Base-by-base conservation (phyloP, 1,140 invertebrate species). In the Drosophila sechellia region DNA sequence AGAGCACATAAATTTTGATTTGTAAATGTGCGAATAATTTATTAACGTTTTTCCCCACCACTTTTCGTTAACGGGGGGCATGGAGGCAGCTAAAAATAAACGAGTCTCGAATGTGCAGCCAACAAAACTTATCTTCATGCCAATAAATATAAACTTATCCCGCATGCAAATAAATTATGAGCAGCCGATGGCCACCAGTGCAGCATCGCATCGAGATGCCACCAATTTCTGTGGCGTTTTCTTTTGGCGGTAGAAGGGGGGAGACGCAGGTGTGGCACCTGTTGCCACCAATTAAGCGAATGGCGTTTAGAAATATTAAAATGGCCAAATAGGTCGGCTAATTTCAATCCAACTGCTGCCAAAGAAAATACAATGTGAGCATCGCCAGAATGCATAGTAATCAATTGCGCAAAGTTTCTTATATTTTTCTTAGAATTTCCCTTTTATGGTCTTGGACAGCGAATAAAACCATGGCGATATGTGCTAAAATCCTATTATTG, bases 271-370 rank as follows among this genome's bases (percentile, higher is more conserved):
- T 34, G 27, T 13, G 22, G 57, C 80, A 85, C 81, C 80, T 84
- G 80, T 84, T 84, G 76, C 71, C 54, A 74, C 63, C 77, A 86
- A 84, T 85, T 72, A 71, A n/a, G 49, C 50, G n/a, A 53, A 54
- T 54, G 37, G 37, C 65, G 40, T 43, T 48, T 25, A 45, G 27
- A 55, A 72, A 50, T 50, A 68, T 55, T 61, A 12, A 68, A 35
- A 68, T 43, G 31, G 22, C 56, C 39, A 40, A 54, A 52, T 40
- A 65, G 59, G 71, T 70, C 27, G 22, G 13, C 27, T 58, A 34
- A 60, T 64, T 53, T 56, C 50, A 68, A 83, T 48, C 35, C 46
- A 61, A 43, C 37, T 37, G 17, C 42, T 34, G 64, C 37, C 52
- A 57, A 42, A 56, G 17, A 49, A 57, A 39, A 27, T 53, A 35